Evolutionary conservation across 1,140 invertebrate species (phyloP).

Genomic region (Drosophila virilis): DNA sequence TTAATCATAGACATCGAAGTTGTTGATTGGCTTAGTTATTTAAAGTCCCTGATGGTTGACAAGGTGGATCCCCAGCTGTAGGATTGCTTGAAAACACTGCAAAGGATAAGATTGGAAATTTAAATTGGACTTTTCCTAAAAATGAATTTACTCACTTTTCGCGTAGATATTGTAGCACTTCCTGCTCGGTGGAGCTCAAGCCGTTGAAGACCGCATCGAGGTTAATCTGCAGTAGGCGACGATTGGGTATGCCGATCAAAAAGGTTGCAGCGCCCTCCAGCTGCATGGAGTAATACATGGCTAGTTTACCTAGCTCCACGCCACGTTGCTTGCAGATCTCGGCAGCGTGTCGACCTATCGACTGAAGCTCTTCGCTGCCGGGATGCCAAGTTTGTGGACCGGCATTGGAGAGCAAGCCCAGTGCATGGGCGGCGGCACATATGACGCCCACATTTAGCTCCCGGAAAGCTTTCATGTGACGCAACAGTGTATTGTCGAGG

Average conservation of each 20-base stretch:
- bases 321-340: constrained; percentile 88
- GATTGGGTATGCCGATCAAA: constrained; percentile 89
- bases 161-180: constrained; percentile 86
- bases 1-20: not conserved
- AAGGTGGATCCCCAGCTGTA: constrained; percentile 78
- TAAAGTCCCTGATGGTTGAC: constrained; percentile 48
- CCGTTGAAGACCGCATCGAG: constrained; percentile 87
- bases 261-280: constrained; percentile 87
- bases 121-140: constrained; percentile 58
- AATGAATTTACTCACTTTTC: constrained; percentile 86
- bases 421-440: constrained; percentile 91
- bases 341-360: constrained; percentile 86
- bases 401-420: constrained; percentile 92
- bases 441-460: constrained; percentile 91
- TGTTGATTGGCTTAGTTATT: not conserved
- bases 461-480: constrained; percentile 90
- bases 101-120: constrained; percentile 43
- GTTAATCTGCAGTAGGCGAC: constrained; percentile 87
- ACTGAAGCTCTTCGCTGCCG: constrained; percentile 88
- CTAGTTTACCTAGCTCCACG: constrained; percentile 89
- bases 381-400: constrained; percentile 94
- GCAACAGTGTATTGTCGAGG: constrained; percentile 91
- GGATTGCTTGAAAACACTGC: constrained; percentile 76
- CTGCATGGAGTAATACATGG: constrained; percentile 88
- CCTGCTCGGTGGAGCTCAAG: constrained; percentile 87